Evolutionary conservation across 2,797 vertebrate genomes (phyloP), one percentile per base, ranked within the genome.

Genomic region (Onychomys arenicola): DNA sequence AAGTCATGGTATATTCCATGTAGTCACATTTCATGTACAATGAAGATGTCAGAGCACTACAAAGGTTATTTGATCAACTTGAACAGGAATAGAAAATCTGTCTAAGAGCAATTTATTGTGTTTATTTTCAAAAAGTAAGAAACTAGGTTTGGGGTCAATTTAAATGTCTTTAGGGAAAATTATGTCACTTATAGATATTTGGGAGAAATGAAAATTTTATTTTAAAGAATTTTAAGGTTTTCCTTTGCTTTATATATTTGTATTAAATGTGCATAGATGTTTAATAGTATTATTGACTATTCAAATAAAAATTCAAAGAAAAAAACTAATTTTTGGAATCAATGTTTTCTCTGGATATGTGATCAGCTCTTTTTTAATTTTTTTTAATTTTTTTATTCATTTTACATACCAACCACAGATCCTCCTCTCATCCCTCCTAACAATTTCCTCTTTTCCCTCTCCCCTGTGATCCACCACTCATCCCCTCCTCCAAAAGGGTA

Each of bases 21-120:
- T 46, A 96, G 87, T 95, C 89, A 95, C 94, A 97, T 98, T 97
- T 96, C 95, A 94, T 89, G 96, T 91, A 96, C 95, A 97, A 97
- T 95, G 88, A 97, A 96, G 96, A 93, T 91, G 93, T 52, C 92
- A 93, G 95, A 95, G 95, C 97, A 95, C 89, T 97, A 97, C 95
- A 97, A 93, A 98, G 90, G 57, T 73, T 73, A 81, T 96, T 96
- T 96, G 96, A 94, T 96, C 95, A 97, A 92, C 65, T 96, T 81
- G 96, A 97, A 96, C 52, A 93, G 73, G 93, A 97, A 97, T 77
- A 95, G 43, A 96, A 97, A 96, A 90, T 57, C 49, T 96, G 49
- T 95, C 94, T 93, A 76, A 91, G 67, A 91, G 71, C 73, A 93
- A 92, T 96, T 96, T 97, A 94, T 86, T 14, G 32, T 93, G 25